Percentiles rank a stretch among this genome's conserved stretches.
Conservation (phyloP, 2,113 vertebrate species). For the Seriola rivoliana region DNA sequence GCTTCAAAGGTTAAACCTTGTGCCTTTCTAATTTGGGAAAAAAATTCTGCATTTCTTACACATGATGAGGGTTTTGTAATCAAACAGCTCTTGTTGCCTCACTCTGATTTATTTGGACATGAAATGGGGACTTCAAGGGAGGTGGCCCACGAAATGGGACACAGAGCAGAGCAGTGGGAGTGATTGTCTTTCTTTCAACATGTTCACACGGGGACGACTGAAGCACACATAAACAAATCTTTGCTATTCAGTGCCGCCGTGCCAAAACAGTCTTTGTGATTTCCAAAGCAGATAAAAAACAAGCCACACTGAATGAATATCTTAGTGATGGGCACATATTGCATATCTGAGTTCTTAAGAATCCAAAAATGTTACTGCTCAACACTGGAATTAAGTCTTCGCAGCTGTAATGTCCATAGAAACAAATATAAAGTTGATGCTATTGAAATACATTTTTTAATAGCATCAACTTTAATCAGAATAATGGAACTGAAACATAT, state of each 20-base stretch:
- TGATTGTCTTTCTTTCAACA: background rate
- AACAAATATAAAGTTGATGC: no score
- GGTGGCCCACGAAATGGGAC: background rate
- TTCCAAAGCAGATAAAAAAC: conserved; percentile 11
- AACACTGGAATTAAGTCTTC: background rate
- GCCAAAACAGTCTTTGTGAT: conserved; percentile 7
- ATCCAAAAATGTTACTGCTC: background rate
- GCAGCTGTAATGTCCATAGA: background rate
- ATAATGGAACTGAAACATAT: background rate
- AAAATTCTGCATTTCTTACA: background rate
- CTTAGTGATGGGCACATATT: conserved; percentile 14
- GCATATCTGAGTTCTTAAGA: background rate
- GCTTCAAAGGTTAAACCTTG: background rate
- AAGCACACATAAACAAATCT: conserved; percentile 9
- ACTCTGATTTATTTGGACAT: background rate
- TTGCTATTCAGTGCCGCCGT: background rate
- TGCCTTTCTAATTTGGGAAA: background rate
- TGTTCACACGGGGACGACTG: background rate
- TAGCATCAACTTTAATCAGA: background rate
- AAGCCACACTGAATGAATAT: background rate
- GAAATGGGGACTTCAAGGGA: conserved; percentile 9
- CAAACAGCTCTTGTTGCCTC: background rate
- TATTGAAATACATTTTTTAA: no score
- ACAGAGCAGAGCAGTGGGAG: background rate
- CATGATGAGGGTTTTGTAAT: background rate